Base-by-base conservation (phyloP, 2,888 invertebrate species). In the Alsophila aescularia region DNA sequence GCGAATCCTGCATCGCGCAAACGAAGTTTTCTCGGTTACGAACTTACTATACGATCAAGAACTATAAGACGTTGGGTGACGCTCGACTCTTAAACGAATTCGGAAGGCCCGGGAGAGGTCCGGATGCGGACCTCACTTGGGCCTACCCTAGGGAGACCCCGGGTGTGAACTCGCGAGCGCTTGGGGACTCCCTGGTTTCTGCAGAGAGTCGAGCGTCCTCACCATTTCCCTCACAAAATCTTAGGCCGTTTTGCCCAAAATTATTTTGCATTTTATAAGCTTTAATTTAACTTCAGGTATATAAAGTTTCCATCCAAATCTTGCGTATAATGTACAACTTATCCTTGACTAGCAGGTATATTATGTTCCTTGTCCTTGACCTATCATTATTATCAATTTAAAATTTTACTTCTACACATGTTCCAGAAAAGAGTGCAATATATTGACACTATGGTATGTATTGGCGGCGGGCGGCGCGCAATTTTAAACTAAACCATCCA, bases 1-100 rank as follows among this genome's bases (percentile, higher is more conserved):
- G 39, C 56, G 13, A 36, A 16, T 34, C 35, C 64, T 64, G 40
- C 45, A 64, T 64, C 61, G 59, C 64, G 61, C 52, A 59, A 53
- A 21, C 47, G 43, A 59, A 31, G 15, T 64, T 59, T 52, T 52
- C 12, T 4, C 12, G 2, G 21, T 0, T n/a, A n/a, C 4, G 3
- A 10, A 36, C 6, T 16, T 16, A 36, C 10, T n/a, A n/a, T 36
- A 18, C 36, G 32, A 10, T 18, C n/a, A 36, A 10, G 13, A 10
- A 2, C 9, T 10, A 3, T n/a, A 10, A 16, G 4, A 7, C 16
- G 0, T 36, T 6, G 36, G n/a, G 36, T 36, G 36, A 36, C 10
- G 32, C 16, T 15, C 43, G 29, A 43, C 32, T 32, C 44, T 44
- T 31, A 44, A 32, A 16, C 21, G 32, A 39, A 24, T 39, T 21